These are phyloP conservation scores for Acanthurus lineatus DNA, from an alignment of 2,797 vertebrate genomes.

Conservation along the genomic window DNA sequence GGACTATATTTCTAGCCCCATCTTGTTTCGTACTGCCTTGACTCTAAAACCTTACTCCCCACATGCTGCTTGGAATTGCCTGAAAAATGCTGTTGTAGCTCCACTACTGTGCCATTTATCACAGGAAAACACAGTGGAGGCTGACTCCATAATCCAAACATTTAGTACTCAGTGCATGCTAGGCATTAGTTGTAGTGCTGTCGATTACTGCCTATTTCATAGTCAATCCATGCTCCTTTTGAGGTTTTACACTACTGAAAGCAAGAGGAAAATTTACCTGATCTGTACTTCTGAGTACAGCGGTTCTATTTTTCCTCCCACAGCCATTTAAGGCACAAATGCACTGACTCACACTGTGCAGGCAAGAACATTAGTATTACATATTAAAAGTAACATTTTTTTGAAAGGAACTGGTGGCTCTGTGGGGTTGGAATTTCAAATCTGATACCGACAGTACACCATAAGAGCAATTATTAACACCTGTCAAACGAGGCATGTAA, in stretches of 20 bases:
- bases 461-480: no score
- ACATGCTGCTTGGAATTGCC: constrained; percentile 13
- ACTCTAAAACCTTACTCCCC: constrained; percentile 8
- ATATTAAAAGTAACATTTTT: no score
- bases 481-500: no score
- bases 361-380: no score
- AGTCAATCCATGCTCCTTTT: neutral
- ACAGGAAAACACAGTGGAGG: constrained; percentile 15
- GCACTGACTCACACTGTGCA: no score
- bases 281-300: neutral
- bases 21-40: constrained; percentile 1
- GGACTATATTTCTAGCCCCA: neutral
- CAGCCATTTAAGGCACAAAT: neutral
- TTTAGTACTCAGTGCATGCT: constrained; percentile 6
- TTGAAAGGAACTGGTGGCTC: no score
- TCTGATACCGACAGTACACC: no score
- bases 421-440: no score
- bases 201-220: constrained; percentile 8
- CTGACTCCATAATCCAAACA: neutral
- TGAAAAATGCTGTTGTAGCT: neutral
- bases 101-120: constrained; percentile 6
- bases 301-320: neutral
- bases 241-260: neutral
- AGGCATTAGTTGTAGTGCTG: neutral
- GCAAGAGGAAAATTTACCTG: neutral